A percentile compares a stretch with the other conserved stretches of the same genome.
phyloP scores from a whole-genome alignment of 2,797 vertebrate genomes.

The Xerus rutilus region DNA sequence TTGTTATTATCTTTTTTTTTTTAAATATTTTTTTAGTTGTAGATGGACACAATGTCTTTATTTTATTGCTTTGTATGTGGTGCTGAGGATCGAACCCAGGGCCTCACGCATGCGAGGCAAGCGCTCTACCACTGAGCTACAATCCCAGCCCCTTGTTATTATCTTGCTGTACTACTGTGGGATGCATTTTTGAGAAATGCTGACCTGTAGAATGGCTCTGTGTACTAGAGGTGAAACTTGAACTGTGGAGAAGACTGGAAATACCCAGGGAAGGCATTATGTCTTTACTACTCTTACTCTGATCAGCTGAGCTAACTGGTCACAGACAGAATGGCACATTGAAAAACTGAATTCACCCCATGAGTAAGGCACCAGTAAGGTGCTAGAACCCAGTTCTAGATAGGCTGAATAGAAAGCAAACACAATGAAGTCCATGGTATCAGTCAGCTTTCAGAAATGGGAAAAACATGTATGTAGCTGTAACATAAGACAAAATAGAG shows the following conservation, averaged over 20 bases:
- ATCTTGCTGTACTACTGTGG: neutral
- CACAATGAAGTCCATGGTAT: neutral
- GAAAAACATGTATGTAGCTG: neutral
- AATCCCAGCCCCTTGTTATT: too few species aligned
- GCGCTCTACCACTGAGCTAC: too few species aligned
- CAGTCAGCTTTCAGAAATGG: neutral
- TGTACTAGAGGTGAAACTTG: neutral
- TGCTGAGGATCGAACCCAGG: too few species aligned
- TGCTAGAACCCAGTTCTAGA: neutral
- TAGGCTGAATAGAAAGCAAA: neutral
- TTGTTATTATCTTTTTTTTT: constrained; percentile 21
- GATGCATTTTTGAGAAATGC: neutral
- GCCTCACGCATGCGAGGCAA: too few species aligned
- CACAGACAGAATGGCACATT: neutral
- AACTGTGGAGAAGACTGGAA: neutral
- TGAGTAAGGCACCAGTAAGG: neutral
- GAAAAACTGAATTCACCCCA: neutral
- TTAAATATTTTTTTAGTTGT: too few species aligned
- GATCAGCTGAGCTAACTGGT: neutral
- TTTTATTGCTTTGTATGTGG: too few species aligned
- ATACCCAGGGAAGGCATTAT: neutral
- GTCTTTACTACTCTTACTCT: neutral
- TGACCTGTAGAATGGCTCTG: neutral
- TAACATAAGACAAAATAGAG: neutral
- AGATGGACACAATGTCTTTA: too few species aligned